Percentiles rank a stretch among this genome's conserved stretches.
Conservation (phyloP, 2,888 invertebrate species). For the Epicampocera succincta region DNA sequence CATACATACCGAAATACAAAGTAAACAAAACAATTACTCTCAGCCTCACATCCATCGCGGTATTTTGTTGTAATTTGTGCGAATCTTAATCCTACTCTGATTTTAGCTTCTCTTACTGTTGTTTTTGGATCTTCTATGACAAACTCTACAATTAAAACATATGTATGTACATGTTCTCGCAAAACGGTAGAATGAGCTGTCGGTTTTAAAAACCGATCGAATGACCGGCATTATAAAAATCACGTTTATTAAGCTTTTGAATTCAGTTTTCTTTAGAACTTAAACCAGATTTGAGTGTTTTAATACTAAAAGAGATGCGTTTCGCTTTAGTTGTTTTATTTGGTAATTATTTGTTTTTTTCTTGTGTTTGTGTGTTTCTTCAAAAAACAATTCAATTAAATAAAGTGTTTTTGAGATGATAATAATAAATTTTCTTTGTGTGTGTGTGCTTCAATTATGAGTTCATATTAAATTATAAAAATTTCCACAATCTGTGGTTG, state of each 20-base stretch:
- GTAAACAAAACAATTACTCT: slow-evolving; percentile 29
- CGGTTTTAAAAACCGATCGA: slow-evolving; percentile 16
- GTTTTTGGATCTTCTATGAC: slow-evolving; percentile 29
- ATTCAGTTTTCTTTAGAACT: slow-evolving; percentile 75
- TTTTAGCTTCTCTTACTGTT: slow-evolving; percentile 35
- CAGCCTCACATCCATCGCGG: slow-evolving; percentile 34
- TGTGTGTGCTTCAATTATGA: too few relatives aligned
- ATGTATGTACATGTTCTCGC: slow-evolving; percentile 7
- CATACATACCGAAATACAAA: neutral
- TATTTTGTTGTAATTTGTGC: slow-evolving; percentile 33
- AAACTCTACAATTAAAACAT: slow-evolving; percentile 25
- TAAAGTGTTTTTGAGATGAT: slow-evolving; percentile 6
- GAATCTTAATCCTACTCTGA: slow-evolving; percentile 1
- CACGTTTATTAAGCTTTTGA: slow-evolving; percentile 71
- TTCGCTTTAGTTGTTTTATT: slow-evolving; percentile 70
- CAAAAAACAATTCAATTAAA: slow-evolving; percentile 12
- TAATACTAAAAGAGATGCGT: slow-evolving; percentile 77
- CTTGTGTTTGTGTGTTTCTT: slow-evolving; percentile 9
- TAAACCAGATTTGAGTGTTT: slow-evolving; percentile 54
- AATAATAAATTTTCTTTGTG: too few relatives aligned
- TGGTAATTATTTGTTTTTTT: slow-evolving; percentile 55
- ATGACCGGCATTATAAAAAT: slow-evolving; percentile 74
- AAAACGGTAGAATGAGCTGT: slow-evolving; percentile 4
- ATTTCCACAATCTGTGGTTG: too few relatives aligned
- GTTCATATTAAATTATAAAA: too few relatives aligned